A percentile compares a stretch with the other conserved stretches of the same genome.
phyloP scores from a whole-genome alignment of 2,113 vertebrate genomes.

The Sisor rabdophorus region DNA sequence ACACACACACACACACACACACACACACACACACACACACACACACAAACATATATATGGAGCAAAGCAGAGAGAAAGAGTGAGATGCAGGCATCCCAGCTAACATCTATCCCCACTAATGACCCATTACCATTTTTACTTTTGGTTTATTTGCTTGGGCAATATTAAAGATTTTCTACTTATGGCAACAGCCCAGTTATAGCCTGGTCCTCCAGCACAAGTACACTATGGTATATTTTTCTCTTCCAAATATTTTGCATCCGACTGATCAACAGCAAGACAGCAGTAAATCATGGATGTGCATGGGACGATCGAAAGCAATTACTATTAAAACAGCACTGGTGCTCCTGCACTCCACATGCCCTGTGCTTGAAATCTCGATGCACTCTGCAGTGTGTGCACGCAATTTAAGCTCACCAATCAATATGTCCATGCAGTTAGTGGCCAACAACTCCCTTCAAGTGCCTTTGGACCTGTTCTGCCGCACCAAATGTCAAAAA shows the following conservation, averaged over 20 bases:
- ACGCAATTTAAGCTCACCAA: slow-evolving; percentile 90
- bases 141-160: slow-evolving; percentile 47
- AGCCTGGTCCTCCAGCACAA: slow-evolving; percentile 26
- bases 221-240: slow-evolving; percentile 69
- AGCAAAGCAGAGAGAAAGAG: background rate
- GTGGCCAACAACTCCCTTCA: slow-evolving; percentile 76
- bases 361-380: slow-evolving; percentile 82
- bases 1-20: slow-evolving; percentile 2
- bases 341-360: slow-evolving; percentile 74
- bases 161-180: slow-evolving; percentile 53
- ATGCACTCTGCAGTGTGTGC: slow-evolving; percentile 81
- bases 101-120: slow-evolving; percentile 57
- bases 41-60: slow-evolving; percentile 14
- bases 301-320: slow-evolving; percentile 92
- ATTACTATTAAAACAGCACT: slow-evolving; percentile 91
- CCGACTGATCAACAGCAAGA: slow-evolving; percentile 77
- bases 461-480: slow-evolving; percentile 75
- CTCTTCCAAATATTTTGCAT: slow-evolving; percentile 87
- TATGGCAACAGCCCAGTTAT: slow-evolving; percentile 40
- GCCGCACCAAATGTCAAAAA: slow-evolving; percentile 82
- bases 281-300: slow-evolving; percentile 78
- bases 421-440: slow-evolving; percentile 90
- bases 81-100: slow-evolving; percentile 51
- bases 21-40: slow-evolving; percentile 9
- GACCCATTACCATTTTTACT: slow-evolving; percentile 61